A percentile compares a stretch with the other conserved stretches of the same genome.
Evolutionary conservation across 2,888 invertebrate species (phyloP).

Genomic region (Chymomyza procnemis): DNA sequence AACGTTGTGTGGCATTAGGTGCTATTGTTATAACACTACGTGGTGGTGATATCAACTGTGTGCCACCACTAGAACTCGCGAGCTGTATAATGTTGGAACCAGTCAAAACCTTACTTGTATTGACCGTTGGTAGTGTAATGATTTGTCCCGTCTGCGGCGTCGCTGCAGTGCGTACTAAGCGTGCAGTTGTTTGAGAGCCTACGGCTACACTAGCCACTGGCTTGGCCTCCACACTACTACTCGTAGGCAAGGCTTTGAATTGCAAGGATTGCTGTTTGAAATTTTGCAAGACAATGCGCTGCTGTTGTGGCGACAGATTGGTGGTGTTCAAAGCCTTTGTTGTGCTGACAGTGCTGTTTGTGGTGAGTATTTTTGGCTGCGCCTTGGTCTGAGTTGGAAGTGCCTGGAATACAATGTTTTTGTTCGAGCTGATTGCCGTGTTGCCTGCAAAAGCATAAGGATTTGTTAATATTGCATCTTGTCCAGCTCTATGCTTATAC

Average conservation of each 20-base stretch:
- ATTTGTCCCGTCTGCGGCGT: conserved; percentile 82
- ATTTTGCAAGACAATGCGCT: conserved; percentile 75
- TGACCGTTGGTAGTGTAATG: conserved; percentile 71
- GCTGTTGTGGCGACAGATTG: conserved; percentile 75
- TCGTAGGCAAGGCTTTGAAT: conserved; percentile 49
- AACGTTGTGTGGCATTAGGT: conserved; percentile 39
- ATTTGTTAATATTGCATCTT: too few species aligned
- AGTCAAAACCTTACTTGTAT: conserved; percentile 57
- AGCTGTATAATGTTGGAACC: conserved; percentile 80
- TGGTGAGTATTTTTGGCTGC: conserved; percentile 54
- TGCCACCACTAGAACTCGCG: conserved; percentile 67
- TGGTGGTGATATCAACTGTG: conserved; percentile 80
- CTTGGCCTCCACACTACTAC: conserved; percentile 30
- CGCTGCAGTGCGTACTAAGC: conserved; percentile 74
- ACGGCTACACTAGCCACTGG: conserved; percentile 31
- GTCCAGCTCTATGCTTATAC: too few species aligned
- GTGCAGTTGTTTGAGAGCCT: conserved; percentile 23
- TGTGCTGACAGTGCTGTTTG: conserved; percentile 47
- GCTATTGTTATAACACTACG: conserved; percentile 76
- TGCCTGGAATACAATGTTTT: conserved; percentile 61
- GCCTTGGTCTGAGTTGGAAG: conserved; percentile 32
- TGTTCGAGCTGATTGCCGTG: conserved; percentile 66
- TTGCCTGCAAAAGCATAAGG: conserved; percentile 53
- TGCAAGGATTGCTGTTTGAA: conserved; percentile 74
- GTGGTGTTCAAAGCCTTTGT: conserved; percentile 71